These are phyloP conservation scores for Podarcis muralis DNA, from an alignment of 2,113 vertebrate genomes.

Conservation along the genomic window DNA sequence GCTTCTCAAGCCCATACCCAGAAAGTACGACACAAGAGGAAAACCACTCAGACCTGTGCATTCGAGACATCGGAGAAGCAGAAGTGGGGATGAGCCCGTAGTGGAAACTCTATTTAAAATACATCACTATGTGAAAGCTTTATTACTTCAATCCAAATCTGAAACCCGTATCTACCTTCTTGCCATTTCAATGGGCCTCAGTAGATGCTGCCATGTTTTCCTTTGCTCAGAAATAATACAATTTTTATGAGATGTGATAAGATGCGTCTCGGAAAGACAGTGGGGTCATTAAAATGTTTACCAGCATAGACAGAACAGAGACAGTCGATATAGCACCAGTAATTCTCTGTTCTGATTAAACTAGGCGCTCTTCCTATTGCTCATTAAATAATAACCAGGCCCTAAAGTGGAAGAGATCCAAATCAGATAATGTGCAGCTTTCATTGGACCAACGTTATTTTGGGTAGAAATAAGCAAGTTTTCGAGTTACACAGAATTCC, in stretches of 20 bases:
- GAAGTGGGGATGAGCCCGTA: too few species aligned
- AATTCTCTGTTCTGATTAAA: neutral
- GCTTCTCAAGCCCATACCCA: too few species aligned
- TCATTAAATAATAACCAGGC: neutral
- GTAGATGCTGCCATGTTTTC: neutral
- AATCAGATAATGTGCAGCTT: too few species aligned
- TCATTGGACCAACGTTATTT: neutral
- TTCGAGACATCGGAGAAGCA: too few species aligned
- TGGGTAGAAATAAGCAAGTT: neutral
- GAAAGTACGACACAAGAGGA: too few species aligned
- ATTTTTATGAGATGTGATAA: slow-evolving; percentile 18
- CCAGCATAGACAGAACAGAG: neutral
- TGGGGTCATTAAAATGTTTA: slow-evolving; percentile 2
- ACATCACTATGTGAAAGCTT: neutral
- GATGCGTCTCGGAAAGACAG: neutral
- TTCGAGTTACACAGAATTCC: neutral
- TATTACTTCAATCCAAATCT: neutral
- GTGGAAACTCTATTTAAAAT: slow-evolving; percentile 6
- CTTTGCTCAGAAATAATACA: slow-evolving; percentile 5
- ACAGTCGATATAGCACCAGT: neutral
- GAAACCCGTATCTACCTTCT: neutral
- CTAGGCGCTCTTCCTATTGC: neutral
- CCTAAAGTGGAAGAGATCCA: neutral
- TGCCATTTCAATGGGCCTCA: neutral
- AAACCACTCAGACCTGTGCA: too few species aligned